These are phyloP conservation scores for Campylorhamphus procurvoides DNA, from an alignment of 2,113 vertebrate species.

Conservation along the genomic window DNA sequence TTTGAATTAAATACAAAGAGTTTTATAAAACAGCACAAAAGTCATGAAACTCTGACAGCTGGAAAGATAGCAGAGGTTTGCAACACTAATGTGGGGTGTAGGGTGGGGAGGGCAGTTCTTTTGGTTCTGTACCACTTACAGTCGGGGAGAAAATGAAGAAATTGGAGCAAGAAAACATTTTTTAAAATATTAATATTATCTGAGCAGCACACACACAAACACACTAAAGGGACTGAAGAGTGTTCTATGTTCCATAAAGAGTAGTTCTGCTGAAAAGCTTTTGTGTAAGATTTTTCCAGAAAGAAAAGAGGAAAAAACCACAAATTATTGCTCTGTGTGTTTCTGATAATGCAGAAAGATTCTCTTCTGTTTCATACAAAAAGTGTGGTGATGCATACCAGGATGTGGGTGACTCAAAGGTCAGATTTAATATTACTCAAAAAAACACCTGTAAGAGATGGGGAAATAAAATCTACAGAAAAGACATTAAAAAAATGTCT, in stretches of 20 bases:
- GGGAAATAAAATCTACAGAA: not conserved
- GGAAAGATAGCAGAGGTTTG: not conserved
- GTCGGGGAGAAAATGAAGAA: not conserved
- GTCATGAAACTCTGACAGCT: not conserved
- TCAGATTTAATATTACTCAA: not conserved
- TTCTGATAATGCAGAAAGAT: not conserved
- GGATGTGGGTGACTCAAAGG: constrained; percentile 32
- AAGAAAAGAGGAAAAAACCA: not conserved
- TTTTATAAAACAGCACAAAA: not conserved
- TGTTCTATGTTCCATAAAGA: not conserved
- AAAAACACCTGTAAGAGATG: not conserved
- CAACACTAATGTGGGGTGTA: fast-evolving
- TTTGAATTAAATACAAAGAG: not conserved
- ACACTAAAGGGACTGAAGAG: not conserved
- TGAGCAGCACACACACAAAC: not conserved
- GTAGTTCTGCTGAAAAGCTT: not conserved
- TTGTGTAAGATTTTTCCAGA: not conserved
- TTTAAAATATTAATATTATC: not conserved
- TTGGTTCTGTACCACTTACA: not conserved
- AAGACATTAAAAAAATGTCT: not conserved
- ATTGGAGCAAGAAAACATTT: not conserved
- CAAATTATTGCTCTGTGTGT: not conserved
- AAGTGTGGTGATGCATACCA: not conserved
- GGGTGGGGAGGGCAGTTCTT: not conserved
- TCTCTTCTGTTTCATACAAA: not conserved